A percentile compares a stretch with the other conserved stretches of the same genome.
These are phyloP conservation scores for Poecilia velifera DNA, from an alignment of 2,797 vertebrate species.

Conservation along the genomic window DNA sequence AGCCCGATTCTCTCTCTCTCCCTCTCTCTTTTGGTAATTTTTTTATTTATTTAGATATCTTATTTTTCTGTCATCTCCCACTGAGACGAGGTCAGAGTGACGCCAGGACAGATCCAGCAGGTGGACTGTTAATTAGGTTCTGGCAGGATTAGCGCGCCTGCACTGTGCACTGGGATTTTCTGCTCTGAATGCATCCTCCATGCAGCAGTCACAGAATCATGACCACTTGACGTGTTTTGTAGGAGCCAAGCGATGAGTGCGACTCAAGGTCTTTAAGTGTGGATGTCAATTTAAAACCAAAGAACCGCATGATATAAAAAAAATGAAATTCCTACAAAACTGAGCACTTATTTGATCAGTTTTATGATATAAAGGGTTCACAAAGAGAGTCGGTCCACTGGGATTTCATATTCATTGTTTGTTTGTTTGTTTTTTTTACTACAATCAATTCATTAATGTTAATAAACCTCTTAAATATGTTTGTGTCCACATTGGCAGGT, in stretches of 20 bases:
- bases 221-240: neutral
- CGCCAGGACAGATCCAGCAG: constrained; percentile 29
- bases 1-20: constrained; percentile 31
- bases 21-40: no score
- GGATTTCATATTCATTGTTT: neutral
- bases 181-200: constrained; percentile 29
- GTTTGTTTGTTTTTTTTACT: neutral
- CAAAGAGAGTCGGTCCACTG: neutral
- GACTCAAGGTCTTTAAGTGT: neutral
- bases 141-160: constrained; percentile 46
- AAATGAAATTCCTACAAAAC: neutral
- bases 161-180: constrained; percentile 21
- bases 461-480: neutral
- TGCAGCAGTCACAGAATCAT: neutral
- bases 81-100: constrained; percentile 16
- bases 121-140: constrained; percentile 36
- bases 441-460: neutral
- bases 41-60: constrained; percentile 36
- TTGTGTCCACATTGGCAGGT: neutral
- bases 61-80: constrained; percentile 54
- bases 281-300: neutral
- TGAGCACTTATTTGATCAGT: neutral
- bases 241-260: neutral
- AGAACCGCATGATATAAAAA: neutral
- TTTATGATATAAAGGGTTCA: neutral